Evolutionary conservation across 64 coral and sea anemone species (phyloP), one percentile per base, ranked within the genome.

Genomic region (Pocillopora verrucosa): DNA sequence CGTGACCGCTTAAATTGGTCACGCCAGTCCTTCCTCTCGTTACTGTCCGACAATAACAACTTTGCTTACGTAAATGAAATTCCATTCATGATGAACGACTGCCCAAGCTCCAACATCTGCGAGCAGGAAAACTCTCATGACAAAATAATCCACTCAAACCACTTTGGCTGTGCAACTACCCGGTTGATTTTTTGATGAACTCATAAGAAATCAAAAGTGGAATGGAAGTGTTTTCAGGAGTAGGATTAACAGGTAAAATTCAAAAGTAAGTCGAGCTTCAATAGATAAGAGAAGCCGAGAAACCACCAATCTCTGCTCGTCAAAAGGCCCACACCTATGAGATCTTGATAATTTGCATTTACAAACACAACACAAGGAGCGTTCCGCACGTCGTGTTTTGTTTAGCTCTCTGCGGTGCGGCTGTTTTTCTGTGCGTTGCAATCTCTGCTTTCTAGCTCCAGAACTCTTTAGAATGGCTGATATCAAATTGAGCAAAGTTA

Each of bases 401-500:
- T 30, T 85, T 41, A 19, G 65, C 16, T 72, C 61, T 85, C 82
- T 57, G 10, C 41, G 11, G 63, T 72, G 37, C 16, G 14, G 36
- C 35, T 72, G 65, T 85, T 22, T 13, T 51, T 13, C 38, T 24
- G 56, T 79, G 77, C 15, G 22, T 70, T 85, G 17, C 22, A 56
- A 85, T 25, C 25, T 65, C 19, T 20, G 16, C 5, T 41, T 7
- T 72, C 82, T 13, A 19, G 19, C 20, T 60, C 17, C 20, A 15
- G 11, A 38, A 24, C 37, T 56, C 30, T 41, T 11, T 41, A 77
- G 20, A 37, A 84, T 65, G 62, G 67, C 67, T 24, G 82, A 85
- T 22, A 41, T 83, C 13, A 38, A 65, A 72, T 9, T 92, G 16
- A 73, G 5, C 38, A 92, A 92, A 87, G 90, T 92, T 10, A 92